Evolutionary conservation across 1,140 invertebrate species (phyloP).

Genomic region (Drosophila biarmipes): DNA sequence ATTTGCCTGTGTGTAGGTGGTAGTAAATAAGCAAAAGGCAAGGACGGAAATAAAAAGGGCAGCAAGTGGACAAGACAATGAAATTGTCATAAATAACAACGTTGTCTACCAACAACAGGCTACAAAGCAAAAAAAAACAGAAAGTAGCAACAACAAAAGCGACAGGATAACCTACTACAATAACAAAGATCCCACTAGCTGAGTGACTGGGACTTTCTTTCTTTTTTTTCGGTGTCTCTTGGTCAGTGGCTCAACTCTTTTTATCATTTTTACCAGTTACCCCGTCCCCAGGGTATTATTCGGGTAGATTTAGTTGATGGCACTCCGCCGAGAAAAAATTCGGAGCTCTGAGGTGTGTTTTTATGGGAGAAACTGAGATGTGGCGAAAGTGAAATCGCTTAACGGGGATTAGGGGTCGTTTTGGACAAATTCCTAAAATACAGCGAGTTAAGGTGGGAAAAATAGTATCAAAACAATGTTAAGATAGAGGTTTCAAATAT

Average conservation of each 20-base stretch:
- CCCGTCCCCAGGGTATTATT: constrained; percentile 62
- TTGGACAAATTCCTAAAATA: neutral
- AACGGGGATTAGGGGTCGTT: constrained; percentile 23
- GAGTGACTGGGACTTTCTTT: constrained; percentile 54
- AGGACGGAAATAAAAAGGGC: constrained; percentile 74
- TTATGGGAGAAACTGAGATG: neutral
- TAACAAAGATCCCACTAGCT: constrained; percentile 58
- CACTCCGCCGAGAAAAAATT: constrained; percentile 5
- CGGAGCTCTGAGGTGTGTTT: constrained; percentile 26
- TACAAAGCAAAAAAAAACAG: constrained; percentile 34
- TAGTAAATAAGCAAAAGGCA: constrained; percentile 73
- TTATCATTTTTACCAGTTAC: constrained; percentile 66
- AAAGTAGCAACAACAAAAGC: constrained; percentile 14
- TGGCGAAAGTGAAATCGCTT: constrained; percentile 17
- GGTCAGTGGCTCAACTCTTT: constrained; percentile 78
- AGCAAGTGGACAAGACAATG: constrained; percentile 80
- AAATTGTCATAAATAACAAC: constrained; percentile 82
- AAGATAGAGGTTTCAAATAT: no score
- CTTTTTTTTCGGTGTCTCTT: constrained; percentile 49
- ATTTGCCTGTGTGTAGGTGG: constrained; percentile 18
- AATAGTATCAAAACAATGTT: no score
- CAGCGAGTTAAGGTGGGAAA: neutral
- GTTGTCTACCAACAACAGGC: constrained; percentile 62
- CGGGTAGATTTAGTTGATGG: constrained; percentile 62
- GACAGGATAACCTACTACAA: constrained; percentile 1